These are phyloP conservation scores for Euzetes globulus DNA, from an alignment of 2,888 invertebrate genomes.

Conservation along the genomic window DNA sequence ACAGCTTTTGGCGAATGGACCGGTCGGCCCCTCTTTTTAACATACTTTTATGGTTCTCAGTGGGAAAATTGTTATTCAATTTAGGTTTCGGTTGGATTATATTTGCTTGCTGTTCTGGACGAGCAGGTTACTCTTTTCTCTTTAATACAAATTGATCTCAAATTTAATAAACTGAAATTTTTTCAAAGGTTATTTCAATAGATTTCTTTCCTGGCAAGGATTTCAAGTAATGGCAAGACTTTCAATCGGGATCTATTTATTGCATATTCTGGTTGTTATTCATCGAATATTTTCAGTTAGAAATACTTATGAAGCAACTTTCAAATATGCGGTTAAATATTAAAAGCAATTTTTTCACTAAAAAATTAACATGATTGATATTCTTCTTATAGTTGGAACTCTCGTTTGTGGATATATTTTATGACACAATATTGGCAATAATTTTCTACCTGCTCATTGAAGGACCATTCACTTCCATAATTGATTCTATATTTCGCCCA, in stretches of 20 bases:
- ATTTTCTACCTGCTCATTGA: conserved; percentile 7
- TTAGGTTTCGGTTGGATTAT: background rate
- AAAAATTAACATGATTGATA: too few relatives aligned
- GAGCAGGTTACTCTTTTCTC: background rate
- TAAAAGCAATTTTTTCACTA: too few relatives aligned
- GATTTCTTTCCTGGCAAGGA: background rate
- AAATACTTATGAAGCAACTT: background rate
- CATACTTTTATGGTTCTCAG: background rate
- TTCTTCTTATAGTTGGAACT: background rate
- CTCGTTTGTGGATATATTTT: background rate
- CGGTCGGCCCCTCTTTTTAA: background rate
- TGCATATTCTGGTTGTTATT: background rate
- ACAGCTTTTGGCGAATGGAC: background rate
- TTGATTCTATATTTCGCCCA: background rate
- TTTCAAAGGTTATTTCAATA: background rate
- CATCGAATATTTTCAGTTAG: background rate
- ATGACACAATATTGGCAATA: background rate
- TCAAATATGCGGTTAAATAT: background rate
- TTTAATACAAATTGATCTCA: background rate
- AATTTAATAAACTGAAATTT: too few relatives aligned
- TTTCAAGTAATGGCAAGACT: background rate
- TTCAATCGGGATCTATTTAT: background rate
- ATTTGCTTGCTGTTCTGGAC: background rate
- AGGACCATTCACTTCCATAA: background rate
- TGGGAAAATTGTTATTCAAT: background rate